These are phyloP conservation scores for Distichodus sexfasciatus DNA, from an alignment of 2,797 vertebrate species.

Conservation along the genomic window DNA sequence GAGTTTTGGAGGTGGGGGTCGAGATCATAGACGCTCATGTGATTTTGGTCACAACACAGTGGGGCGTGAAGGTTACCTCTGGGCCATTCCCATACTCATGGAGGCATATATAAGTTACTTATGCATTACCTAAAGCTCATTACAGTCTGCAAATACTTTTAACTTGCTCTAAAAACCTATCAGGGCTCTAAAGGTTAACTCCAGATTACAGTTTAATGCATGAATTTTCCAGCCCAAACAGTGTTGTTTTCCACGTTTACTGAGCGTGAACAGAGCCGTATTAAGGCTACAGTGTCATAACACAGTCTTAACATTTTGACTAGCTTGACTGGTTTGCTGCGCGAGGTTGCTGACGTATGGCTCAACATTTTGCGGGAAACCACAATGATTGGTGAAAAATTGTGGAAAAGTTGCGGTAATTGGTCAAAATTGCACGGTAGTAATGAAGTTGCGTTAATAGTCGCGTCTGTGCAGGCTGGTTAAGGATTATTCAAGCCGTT, in stretches of 20 bases:
- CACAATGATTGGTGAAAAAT: no score
- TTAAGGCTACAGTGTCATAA: no score
- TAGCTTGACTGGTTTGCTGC: no score
- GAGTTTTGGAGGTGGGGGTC: constrained; percentile 17
- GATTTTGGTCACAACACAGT: constrained; percentile 46
- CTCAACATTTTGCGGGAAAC: no score
- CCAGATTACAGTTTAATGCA: not conserved
- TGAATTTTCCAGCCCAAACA: not conserved
- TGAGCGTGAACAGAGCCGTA: no score
- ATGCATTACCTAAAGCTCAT: not conserved
- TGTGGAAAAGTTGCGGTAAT: no score
- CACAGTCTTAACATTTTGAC: no score
- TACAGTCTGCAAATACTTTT: not conserved
- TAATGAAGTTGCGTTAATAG: constrained; percentile 14
- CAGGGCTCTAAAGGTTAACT: not conserved
- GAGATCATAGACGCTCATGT: constrained; percentile 35
- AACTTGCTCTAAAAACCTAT: not conserved
- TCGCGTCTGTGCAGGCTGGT: not conserved
- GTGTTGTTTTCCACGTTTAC: no score
- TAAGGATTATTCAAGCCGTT: not conserved
- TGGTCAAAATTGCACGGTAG: not conserved
- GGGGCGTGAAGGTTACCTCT: constrained; percentile 38
- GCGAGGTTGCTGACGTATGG: no score
- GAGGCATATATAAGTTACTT: not conserved
- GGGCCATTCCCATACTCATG: constrained; percentile 36